A percentile compares a stretch with the other conserved stretches of the same genome.
phyloP scores from a whole-genome alignment of 2,797 vertebrate species.

The Gobionotothen gibberifrons region DNA sequence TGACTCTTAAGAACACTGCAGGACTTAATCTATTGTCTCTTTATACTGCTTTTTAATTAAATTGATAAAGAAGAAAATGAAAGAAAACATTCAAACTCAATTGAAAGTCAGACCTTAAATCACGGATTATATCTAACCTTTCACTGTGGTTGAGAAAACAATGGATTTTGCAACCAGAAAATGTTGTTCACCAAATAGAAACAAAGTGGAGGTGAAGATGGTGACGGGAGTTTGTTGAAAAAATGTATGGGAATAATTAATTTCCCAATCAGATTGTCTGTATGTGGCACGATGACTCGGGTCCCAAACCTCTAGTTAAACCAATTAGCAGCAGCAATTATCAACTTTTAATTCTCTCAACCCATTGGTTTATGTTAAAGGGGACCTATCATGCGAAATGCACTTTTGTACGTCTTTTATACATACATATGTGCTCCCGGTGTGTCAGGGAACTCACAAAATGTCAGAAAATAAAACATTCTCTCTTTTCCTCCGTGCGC shows the following conservation, averaged over 20 bases:
- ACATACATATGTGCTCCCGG: no score
- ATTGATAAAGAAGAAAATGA: slow-evolving; percentile 25
- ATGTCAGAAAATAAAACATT: no score
- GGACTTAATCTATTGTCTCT: slow-evolving; percentile 12
- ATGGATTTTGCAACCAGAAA: slow-evolving; percentile 23
- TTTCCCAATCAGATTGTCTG: background rate
- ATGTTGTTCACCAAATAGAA: slow-evolving; percentile 4
- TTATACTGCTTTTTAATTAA: slow-evolving; percentile 42
- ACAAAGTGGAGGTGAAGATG: background rate
- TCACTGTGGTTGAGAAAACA: slow-evolving; percentile 29
- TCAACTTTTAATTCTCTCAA: slow-evolving; percentile 4
- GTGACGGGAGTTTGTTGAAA: no score
- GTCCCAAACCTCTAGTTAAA: background rate
- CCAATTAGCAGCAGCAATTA: background rate
- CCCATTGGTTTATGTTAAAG: background rate
- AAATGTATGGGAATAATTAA: background rate
- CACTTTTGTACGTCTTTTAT: no score
- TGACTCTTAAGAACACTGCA: background rate
- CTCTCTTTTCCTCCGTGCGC: no score
- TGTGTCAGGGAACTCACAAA: no score
- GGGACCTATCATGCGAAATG: no score
- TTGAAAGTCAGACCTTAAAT: slow-evolving; percentile 23
- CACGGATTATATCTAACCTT: slow-evolving; percentile 20
- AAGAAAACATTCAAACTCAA: slow-evolving; percentile 40
- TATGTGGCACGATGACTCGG: background rate